Conservation (phyloP, 2,797 vertebrate genomes). For the Phaenicophaeus curvirostris region DNA sequence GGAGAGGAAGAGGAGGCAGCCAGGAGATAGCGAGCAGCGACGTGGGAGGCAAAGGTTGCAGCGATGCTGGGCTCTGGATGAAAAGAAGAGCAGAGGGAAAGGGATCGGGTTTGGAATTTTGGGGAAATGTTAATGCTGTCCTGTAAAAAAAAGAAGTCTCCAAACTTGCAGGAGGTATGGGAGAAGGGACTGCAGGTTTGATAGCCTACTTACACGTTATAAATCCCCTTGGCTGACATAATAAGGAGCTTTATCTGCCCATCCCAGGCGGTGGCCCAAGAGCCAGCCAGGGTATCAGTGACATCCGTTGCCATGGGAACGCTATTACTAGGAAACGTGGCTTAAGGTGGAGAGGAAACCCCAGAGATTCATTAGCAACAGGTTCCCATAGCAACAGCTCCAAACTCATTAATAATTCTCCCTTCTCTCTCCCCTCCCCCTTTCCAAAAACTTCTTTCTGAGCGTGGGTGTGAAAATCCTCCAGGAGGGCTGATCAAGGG, state of each 20-base stretch:
- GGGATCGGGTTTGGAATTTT: background rate
- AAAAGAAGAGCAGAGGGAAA: background rate
- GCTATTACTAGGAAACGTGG: constrained; percentile 69
- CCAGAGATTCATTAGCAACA: constrained; percentile 85
- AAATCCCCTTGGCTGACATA: constrained; percentile 8
- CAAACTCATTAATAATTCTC: constrained; percentile 78
- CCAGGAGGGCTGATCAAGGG: background rate
- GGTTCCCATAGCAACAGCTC: constrained; percentile 80
- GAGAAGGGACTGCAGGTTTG: background rate
- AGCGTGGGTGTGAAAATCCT: constrained; percentile 50
- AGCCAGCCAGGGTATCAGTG: constrained; percentile 70
- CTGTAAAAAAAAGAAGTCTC: background rate
- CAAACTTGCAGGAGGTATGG: background rate
- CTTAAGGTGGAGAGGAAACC: constrained; percentile 82
- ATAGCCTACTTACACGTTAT: background rate
- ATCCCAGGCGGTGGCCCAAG: constrained; percentile 16
- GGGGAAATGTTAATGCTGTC: background rate
- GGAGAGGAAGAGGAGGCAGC: background rate
- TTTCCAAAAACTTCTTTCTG: background rate
- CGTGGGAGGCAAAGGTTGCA: background rate
- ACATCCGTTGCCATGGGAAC: constrained; percentile 81
- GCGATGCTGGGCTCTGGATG: background rate
- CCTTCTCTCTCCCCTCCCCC: background rate
- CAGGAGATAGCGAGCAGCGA: background rate
- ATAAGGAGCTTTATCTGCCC: constrained; percentile 40